Percentiles rank a stretch among this genome's conserved stretches.
Evolutionary conservation across 2,113 vertebrate species (phyloP).

Genomic region (Butorides virescens): DNA sequence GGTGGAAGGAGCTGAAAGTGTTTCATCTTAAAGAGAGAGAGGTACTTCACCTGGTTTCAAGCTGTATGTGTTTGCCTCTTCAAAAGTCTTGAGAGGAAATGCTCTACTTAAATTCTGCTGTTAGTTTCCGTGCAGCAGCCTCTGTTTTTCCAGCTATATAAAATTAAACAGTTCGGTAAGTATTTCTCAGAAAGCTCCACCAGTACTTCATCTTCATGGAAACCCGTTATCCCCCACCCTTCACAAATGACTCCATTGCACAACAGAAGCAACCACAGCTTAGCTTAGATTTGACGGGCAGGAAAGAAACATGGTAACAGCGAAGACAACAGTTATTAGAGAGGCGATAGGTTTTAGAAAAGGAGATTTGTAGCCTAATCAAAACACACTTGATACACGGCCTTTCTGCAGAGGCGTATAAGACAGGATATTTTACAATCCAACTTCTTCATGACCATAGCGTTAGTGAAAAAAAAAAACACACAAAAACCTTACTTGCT

Average conservation of each 20-base stretch:
- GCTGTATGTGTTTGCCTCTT: not conserved
- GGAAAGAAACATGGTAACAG: not conserved
- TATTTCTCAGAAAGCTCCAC: not conserved
- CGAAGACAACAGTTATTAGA: not conserved
- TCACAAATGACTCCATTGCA: not conserved
- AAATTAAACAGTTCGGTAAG: not conserved
- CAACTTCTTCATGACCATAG: not conserved
- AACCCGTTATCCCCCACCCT: not conserved
- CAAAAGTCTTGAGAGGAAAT: not conserved
- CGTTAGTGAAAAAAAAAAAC: not conserved
- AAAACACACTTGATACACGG: not conserved
- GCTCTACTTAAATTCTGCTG: not conserved
- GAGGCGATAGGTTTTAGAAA: not conserved
- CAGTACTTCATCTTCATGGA: not conserved
- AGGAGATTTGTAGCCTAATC: not conserved
- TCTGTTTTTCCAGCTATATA: not conserved
- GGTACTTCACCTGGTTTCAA: constrained; percentile 12
- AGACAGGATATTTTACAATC: not conserved
- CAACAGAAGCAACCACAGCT: not conserved
- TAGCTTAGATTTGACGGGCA: not conserved
- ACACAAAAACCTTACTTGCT: not conserved
- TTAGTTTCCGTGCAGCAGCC: not conserved
- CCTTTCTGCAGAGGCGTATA: not conserved
- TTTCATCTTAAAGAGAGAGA: not conserved
- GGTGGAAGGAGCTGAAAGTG: constrained; percentile 1